Evolutionary conservation across 1,140 invertebrate species (phyloP).

Genomic region (Tachypleus tridentatus): DNA sequence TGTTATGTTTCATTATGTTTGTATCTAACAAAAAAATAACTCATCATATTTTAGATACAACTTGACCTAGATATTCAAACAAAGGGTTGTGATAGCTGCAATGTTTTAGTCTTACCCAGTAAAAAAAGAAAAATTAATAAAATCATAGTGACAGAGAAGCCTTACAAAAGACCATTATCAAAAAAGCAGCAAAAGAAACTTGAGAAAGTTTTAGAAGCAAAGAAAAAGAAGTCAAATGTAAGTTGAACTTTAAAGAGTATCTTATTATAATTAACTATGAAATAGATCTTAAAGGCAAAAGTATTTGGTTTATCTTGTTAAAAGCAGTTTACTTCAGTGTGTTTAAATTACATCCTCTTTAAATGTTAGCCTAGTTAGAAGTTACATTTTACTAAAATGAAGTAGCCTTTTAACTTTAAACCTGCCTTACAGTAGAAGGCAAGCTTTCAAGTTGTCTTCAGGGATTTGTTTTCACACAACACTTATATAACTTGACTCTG

Average conservation of each 20-base stretch:
- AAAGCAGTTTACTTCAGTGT: not conserved
- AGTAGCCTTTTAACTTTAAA: not conserved
- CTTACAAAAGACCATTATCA: conserved; percentile 53
- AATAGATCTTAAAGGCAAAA: conserved; percentile 1
- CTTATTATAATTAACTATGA: too few relatives aligned
- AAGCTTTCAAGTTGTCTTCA: too few relatives aligned
- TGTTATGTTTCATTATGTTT: too few relatives aligned
- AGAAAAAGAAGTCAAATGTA: conserved; percentile 78
- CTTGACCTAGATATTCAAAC: conserved; percentile 37
- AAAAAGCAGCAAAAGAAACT: conserved; percentile 76
- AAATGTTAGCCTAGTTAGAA: conserved; percentile 2
- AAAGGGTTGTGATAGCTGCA: conserved; percentile 52
- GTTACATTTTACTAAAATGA: conserved; percentile 3
- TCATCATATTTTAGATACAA: conserved; percentile 6
- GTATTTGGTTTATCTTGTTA: not conserved
- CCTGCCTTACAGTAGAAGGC: too few relatives aligned
- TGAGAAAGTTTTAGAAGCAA: conserved; percentile 72
- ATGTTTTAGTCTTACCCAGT: conserved; percentile 64
- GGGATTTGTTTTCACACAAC: too few relatives aligned
- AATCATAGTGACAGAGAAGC: conserved; percentile 40
- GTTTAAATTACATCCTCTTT: not conserved
- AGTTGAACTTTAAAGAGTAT: conserved; percentile 28
- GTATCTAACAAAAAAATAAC: too few relatives aligned
- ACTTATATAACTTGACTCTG: too few relatives aligned
- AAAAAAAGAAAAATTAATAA: conserved; percentile 63